Percentiles rank a stretch among this genome's conserved stretches.
phyloP scores from a whole-genome alignment of 2,113 vertebrate genomes.

The Festucalex cinctus region DNA sequence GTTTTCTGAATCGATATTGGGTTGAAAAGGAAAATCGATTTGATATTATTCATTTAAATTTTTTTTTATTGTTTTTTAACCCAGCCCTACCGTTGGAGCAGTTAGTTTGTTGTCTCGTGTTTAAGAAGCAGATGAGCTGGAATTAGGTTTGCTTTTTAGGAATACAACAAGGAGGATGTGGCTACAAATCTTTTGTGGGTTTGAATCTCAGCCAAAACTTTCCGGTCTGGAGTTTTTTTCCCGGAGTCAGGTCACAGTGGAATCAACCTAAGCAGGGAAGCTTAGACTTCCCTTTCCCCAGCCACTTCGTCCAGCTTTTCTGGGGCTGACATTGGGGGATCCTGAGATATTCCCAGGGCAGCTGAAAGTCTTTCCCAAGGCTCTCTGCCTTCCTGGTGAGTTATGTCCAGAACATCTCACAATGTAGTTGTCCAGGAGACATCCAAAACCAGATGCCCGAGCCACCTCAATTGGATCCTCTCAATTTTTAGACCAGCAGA shows the following conservation, averaged over 20 bases:
- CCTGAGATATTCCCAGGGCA: background rate
- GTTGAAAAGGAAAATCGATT: no score
- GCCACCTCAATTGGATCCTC: no score
- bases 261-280: background rate
- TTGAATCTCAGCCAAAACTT: background rate
- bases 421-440: background rate
- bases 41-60: no score
- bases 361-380: no score
- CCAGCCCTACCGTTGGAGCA: no score
- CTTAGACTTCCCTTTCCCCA: background rate
- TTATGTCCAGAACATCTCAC: background rate
- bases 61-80: no score
- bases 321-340: no score
- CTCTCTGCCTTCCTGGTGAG: background rate
- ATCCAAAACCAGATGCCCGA: background rate
- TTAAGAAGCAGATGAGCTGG: constrained; percentile 3
- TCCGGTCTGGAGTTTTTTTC: background rate
- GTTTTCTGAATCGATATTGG: no score
- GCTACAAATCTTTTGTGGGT: background rate
- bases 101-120: no score
- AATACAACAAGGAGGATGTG: background rate
- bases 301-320: background rate
- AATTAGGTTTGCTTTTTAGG: background rate
- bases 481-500: no score
- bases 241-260: background rate